Evolutionary conservation across 2,888 invertebrate genomes (phyloP), one percentile per base, ranked within the genome.

Genomic region (Cataglyphis albicans): DNA sequence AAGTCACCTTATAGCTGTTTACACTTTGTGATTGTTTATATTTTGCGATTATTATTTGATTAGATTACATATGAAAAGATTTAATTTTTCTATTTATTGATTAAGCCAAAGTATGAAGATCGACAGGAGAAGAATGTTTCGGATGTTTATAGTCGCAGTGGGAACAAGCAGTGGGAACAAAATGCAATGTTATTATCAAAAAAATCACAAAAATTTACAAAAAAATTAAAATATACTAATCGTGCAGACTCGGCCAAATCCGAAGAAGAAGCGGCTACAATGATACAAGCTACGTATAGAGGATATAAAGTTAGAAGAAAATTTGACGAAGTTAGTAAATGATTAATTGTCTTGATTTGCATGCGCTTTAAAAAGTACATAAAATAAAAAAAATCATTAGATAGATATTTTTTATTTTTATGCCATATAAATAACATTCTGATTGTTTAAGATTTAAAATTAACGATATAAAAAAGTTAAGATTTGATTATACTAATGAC

Each of bases 281-380:
- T 91, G 21, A 94, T 95, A 87, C 95, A 95, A 87, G 92, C 94
- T 25, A 90, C 93, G 18, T 95, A 92, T 81, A 90, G 92, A 80
- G 95, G 89, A 91, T 95, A 89, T 92, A 93, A 92, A 86, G 90
- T 90, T 7, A 87, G 93, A 38, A 90, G 90, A 74, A 91, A 88
- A 82, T 87, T 90, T 80, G 86, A 90, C 82, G 91, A 94, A 86
- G 93, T 93, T 81, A 83, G 90, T 87, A 76, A 55, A 83, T 67
- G 7, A 52, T 48, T 21, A 64, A 25, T 0, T 21, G 44, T 59
- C 7, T 59, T n/a, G 3, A 29, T 25, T 52, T 29, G 25, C 7
- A 18, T 18, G 18, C n/a, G 1, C 3, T 12, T 67, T 15, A 12
- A 21, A 25, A 38, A 64, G n/a, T 38, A 35, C 0, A 35, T 1